Evolutionary conservation across 2,797 vertebrate species (phyloP).

Genomic region (Monodelphis domestica): DNA sequence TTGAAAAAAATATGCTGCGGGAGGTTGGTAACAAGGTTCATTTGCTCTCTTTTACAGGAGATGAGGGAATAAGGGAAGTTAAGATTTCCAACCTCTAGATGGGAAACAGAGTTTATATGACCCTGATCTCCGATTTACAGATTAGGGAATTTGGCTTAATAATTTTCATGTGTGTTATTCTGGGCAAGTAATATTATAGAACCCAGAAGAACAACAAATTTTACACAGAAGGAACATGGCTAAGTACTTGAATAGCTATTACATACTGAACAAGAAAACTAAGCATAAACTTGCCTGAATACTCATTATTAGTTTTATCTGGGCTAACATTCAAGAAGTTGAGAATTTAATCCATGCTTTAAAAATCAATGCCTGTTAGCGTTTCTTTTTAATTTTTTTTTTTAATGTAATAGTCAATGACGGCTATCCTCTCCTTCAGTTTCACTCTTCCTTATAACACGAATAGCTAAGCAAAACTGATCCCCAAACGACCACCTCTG

Average conservation of each 20-base stretch:
- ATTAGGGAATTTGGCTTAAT: background rate
- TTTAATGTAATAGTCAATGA: background rate
- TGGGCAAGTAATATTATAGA: background rate
- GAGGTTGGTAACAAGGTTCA: accelerated
- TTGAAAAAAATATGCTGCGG: background rate
- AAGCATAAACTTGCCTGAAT: background rate
- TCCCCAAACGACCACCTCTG: background rate
- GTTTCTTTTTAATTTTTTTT: background rate
- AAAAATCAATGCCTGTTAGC: background rate
- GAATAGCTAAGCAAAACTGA: background rate
- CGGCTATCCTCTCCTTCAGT: background rate
- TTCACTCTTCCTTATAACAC: background rate
- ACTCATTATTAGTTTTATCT: background rate
- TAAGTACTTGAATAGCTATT: background rate
- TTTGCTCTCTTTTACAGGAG: background rate
- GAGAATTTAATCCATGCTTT: background rate
- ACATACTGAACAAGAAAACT: background rate
- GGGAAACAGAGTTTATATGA: background rate
- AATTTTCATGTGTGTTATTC: background rate
- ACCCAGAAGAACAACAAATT: background rate
- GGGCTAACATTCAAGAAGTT: background rate
- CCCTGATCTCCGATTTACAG: background rate
- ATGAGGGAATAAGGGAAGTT: background rate
- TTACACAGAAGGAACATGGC: background rate
- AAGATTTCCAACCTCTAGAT: background rate